These are phyloP conservation scores for Hololepta plana DNA, from an alignment of 2,888 invertebrate species.

Conservation along the genomic window DNA sequence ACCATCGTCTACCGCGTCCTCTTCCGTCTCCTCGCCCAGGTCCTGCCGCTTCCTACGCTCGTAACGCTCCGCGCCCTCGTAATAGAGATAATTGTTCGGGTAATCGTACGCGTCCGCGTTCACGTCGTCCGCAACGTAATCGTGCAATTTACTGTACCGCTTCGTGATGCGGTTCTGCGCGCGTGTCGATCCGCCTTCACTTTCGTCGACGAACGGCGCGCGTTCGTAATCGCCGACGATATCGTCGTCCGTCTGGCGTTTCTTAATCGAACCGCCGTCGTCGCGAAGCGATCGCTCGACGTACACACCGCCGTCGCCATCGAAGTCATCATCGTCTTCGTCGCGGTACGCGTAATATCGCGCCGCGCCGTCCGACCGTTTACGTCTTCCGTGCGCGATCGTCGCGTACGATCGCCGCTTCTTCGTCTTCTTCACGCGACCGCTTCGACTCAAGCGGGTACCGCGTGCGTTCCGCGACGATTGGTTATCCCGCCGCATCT, in stretches of 20 bases:
- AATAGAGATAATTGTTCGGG: slow-evolving; percentile 11
- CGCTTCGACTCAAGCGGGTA: too few relatives aligned
- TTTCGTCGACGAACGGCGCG: slow-evolving; percentile 5
- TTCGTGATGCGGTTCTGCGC: slow-evolving; percentile 9
- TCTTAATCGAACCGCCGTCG: slow-evolving; percentile 32
- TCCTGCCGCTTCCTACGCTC: slow-evolving; percentile 13
- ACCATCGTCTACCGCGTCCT: slow-evolving; percentile 5
- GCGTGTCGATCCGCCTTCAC: slow-evolving; percentile 7
- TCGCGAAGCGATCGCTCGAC: too few relatives aligned
- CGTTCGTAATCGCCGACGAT: slow-evolving; percentile 8
- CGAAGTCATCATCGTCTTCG: slow-evolving; percentile 29
- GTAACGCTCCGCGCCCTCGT: slow-evolving; percentile 4
- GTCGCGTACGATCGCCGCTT: too few relatives aligned
- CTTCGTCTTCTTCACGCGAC: too few relatives aligned
- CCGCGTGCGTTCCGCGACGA: too few relatives aligned
- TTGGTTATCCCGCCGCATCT: too few relatives aligned
- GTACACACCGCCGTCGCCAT: slow-evolving; percentile 5
- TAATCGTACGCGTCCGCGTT: slow-evolving; percentile 11
- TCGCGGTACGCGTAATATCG: slow-evolving; percentile 17
- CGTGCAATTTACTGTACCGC: slow-evolving; percentile 4
- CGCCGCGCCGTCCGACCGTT: not conserved
- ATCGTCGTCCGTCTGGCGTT: too few relatives aligned
- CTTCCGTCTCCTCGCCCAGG: slow-evolving; percentile 13
- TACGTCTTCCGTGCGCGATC: too few relatives aligned
- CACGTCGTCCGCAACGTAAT: slow-evolving; percentile 9